These are phyloP conservation scores for Limulus polyphemus DNA, from an alignment of 2,888 invertebrate species.

Conservation along the genomic window DNA sequence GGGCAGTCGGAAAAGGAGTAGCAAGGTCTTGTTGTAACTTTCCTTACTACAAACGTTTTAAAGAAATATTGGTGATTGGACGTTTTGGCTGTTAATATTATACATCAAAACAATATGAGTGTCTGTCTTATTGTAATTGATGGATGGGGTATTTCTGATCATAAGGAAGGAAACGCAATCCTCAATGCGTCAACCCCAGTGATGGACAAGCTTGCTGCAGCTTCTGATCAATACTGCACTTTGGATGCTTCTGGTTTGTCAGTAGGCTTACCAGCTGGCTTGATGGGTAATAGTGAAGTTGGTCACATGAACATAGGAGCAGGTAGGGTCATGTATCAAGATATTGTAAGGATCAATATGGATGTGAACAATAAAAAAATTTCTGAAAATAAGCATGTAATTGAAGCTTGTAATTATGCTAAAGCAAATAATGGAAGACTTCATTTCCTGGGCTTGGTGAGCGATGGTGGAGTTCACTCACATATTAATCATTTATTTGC, in stretches of 20 bases:
- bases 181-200: constrained; percentile 37
- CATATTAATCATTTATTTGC: constrained; percentile 39
- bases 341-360: constrained; percentile 40
- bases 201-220: constrained; percentile 36
- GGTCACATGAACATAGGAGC: constrained; percentile 41
- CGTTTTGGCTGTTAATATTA: too few species aligned
- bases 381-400: constrained; percentile 34
- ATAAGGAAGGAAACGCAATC: constrained; percentile 38
- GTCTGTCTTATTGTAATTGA: constrained; percentile 40
- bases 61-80: too few species aligned
- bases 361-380: constrained; percentile 31
- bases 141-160: constrained; percentile 38
- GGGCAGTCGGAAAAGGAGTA: too few species aligned
- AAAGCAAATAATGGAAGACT: constrained; percentile 33
- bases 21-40: too few species aligned
- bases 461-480: constrained; percentile 39
- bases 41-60: too few species aligned
- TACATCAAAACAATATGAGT: constrained; percentile 14
- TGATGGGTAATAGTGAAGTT: constrained; percentile 42
- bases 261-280: constrained; percentile 38
- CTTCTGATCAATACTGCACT: constrained; percentile 33
- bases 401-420: constrained; percentile 36
- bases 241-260: constrained; percentile 37
- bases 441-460: constrained; percentile 38
- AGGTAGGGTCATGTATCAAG: constrained; percentile 39